Percentiles rank a stretch among this genome's conserved stretches.
Conservation (phyloP, 2,888 invertebrate species). For the Microplitis manilae region DNA sequence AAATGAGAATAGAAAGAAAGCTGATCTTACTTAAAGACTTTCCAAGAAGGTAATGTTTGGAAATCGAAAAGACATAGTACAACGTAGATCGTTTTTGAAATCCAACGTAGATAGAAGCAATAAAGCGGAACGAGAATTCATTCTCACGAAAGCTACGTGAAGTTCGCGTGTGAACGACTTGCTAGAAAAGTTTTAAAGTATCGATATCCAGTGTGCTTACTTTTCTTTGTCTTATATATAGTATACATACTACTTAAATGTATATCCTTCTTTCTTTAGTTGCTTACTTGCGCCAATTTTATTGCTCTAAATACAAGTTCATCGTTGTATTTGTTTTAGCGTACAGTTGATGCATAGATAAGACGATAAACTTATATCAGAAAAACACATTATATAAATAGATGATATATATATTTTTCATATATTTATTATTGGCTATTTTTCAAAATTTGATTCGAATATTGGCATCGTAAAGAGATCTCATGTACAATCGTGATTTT, state of each 20-base stretch:
- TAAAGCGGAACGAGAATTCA: slow-evolving; percentile 31
- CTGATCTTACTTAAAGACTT: background rate
- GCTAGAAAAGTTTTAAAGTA: slow-evolving; percentile 34
- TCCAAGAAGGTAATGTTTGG: background rate
- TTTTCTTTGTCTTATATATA: background rate
- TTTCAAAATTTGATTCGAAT: slow-evolving; percentile 1
- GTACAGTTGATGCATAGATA: slow-evolving; percentile 13
- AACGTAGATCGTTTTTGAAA: slow-evolving; percentile 19
- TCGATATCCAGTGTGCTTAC: background rate
- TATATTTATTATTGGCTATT: slow-evolving; percentile 3
- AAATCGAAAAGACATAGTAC: background rate
- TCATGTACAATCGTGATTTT: background rate
- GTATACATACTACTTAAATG: background rate
- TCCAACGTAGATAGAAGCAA: slow-evolving; percentile 21
- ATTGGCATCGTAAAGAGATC: background rate
- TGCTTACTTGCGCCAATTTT: slow-evolving; percentile 28
- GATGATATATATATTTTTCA: background rate
- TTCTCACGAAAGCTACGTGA: slow-evolving; percentile 51
- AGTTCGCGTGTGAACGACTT: slow-evolving; percentile 62
- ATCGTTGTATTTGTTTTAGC: slow-evolving; percentile 35
- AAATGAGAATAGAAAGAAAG: slow-evolving; percentile 13
- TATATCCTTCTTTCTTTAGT: slow-evolving; percentile 11
- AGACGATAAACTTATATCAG: slow-evolving; percentile 7
- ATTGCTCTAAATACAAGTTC: slow-evolving; percentile 35
- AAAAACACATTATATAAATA: slow-evolving; percentile 2